Percentiles rank a stretch among this genome's conserved stretches.
phyloP scores from a whole-genome alignment of 2,797 vertebrate species.

The Platalea minor region DNA sequence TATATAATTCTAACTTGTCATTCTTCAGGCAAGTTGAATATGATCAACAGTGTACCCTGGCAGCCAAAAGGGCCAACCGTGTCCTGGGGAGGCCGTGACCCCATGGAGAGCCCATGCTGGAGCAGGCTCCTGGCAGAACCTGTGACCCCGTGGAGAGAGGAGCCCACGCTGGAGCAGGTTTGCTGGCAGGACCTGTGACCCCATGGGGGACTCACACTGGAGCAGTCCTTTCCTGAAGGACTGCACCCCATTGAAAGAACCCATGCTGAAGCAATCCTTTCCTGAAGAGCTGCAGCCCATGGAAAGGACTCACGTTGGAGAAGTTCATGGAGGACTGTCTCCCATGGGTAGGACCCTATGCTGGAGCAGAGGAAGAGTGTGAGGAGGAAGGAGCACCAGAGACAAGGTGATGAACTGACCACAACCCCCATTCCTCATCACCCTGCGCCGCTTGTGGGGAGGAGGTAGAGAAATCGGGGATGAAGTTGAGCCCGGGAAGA shows the following conservation, averaged over 20 bases:
- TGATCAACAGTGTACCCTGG: background rate
- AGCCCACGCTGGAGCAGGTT: too few relatives aligned
- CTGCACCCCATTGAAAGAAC: background rate
- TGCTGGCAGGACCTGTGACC: background rate
- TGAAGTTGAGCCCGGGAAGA: background rate
- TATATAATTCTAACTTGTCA: background rate
- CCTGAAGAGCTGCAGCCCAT: background rate
- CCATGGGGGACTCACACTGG: rapidly evolving
- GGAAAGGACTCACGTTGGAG: background rate
- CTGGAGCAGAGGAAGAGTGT: too few relatives aligned
- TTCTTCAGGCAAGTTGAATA: background rate
- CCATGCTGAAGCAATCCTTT: rapidly evolving
- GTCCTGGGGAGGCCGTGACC: too few relatives aligned
- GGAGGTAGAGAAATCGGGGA: rapidly evolving
- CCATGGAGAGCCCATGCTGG: too few relatives aligned
- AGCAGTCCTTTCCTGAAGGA: background rate
- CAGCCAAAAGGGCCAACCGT: background rate
- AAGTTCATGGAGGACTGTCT: background rate
- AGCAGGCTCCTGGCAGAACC: too few relatives aligned
- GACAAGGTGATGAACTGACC: rapidly evolving
- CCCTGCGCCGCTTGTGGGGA: rapidly evolving
- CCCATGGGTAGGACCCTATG: too few relatives aligned
- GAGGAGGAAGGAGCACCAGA: background rate
- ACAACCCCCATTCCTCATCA: rapidly evolving
- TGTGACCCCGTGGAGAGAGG: background rate